A percentile compares a stretch with the other conserved stretches of the same genome.
Evolutionary conservation across 1,140 invertebrate species (phyloP).

Genomic region (Laupala kohalensis): DNA sequence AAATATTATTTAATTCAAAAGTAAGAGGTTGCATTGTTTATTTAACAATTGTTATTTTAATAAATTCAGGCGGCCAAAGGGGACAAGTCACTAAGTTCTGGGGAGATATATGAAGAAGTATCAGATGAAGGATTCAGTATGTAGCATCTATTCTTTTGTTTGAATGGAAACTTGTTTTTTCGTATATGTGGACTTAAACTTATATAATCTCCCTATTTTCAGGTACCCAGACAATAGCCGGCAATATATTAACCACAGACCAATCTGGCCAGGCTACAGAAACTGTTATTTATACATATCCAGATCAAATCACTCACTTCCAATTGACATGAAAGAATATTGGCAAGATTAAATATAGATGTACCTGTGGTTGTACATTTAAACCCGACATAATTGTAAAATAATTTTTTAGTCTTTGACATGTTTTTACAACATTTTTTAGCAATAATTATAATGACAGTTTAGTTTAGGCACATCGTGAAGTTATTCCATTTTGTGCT

Average conservation of each 20-base stretch:
- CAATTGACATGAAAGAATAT: conserved; percentile 1
- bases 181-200: neutral
- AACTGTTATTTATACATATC: conserved; percentile 14
- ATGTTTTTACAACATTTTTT: too few species aligned
- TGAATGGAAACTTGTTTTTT: neutral
- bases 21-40: neutral
- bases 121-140: conserved; percentile 9
- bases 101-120: conserved; percentile 10
- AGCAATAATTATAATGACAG: too few species aligned
- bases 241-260: conserved; percentile 11
- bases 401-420: too few species aligned
- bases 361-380: too few species aligned
- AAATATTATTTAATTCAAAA: too few species aligned
- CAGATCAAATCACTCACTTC: conserved; percentile 12
- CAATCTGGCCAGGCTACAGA: conserved; percentile 9
- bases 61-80: conserved; percentile 7
- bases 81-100: conserved; percentile 6
- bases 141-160: conserved; percentile 1
- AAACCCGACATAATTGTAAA: too few species aligned
- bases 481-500: too few species aligned
- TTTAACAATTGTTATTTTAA: too few species aligned
- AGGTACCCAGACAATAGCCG: conserved; percentile 11
- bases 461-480: too few species aligned
- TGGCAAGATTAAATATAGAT: too few species aligned
- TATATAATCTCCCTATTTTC: neutral